Base-by-base conservation (phyloP, 2,888 invertebrate genomes). In the Euspilapteryx auroguttella region DNA sequence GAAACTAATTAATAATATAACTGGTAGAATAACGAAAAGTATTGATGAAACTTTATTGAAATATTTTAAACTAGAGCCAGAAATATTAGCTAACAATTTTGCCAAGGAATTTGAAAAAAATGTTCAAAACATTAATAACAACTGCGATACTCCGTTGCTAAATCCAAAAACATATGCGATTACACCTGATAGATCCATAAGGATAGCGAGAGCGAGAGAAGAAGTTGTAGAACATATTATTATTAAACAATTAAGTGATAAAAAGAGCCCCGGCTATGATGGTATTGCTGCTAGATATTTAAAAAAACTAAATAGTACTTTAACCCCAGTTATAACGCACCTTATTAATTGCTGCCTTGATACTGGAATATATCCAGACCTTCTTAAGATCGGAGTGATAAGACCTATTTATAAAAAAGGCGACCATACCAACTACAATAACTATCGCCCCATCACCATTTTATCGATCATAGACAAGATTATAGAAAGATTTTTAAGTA, bases 121-220 rank as follows among this genome's bases (percentile, higher is more conserved):
- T 12, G 25, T 25, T 4, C 14, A 25, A 25, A 25, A 15, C 8
- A 25, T 11, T 7, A 15, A 17, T 6, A 15, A 3, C 3, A 4
- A 25, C 15, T 25, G 25, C 11, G 10, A 25, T 6, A 15, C n/a
- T 15, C n/a, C n/a, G n/a, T n/a, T n/a, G n/a, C n/a, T n/a, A n/a
- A n/a, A n/a, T n/a, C n/a, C n/a, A n/a, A n/a, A 10, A 5, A 15
- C 14, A 9, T 14, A 25, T 5, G 1, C 48, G 50, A 56, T 56
- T 42, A 49, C 36, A 44, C 45, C 42, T 31, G 36, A 34, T 32
- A 41, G 45, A 47, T 44, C 42, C 44, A 48, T 47, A 47, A 46
- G 49, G 55, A 24, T 31, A 23, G 10, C 9, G 26, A 32, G 30
- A 22, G 30, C 27, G 27, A 30, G 6, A 10, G 9, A 21, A 6